phyloP scores from a whole-genome alignment of 53 echinoderm and acorn worm genomes.

The Apostichopus leukothele region DNA sequence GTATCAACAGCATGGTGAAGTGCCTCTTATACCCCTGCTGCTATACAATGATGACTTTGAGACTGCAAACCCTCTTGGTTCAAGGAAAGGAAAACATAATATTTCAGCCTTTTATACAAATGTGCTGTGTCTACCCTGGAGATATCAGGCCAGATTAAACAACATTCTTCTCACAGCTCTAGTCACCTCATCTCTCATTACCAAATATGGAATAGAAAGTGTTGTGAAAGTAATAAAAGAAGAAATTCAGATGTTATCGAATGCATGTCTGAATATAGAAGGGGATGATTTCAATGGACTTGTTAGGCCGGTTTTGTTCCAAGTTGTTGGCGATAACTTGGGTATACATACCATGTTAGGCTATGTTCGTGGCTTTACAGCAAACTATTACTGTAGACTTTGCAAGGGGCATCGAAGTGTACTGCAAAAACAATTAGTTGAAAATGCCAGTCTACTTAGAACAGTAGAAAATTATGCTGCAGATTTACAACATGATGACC shows the following conservation, averaged over 20 bases:
- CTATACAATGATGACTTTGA: constrained; percentile 53
- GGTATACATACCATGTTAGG: constrained; percentile 5
- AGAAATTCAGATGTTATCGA: neutral
- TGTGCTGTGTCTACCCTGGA: constrained; percentile 31
- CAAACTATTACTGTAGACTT: constrained; percentile 14
- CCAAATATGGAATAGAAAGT: constrained; percentile 22
- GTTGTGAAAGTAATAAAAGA: neutral
- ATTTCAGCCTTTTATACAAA: constrained; percentile 41
- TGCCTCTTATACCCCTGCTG: constrained; percentile 24
- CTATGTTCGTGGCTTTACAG: neutral
- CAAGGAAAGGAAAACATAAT: constrained; percentile 46
- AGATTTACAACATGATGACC: neutral
- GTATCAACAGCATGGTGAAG: constrained; percentile 8
- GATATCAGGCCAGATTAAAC: constrained; percentile 42
- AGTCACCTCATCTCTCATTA: neutral
- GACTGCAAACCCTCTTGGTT: constrained; percentile 48
- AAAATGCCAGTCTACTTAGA: neutral
- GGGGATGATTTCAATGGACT: neutral
- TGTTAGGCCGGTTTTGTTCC: neutral
- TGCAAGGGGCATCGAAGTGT: neutral
- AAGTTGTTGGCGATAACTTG: constrained; percentile 18
- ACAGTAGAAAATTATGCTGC: neutral
- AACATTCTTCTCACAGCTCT: constrained; percentile 3
- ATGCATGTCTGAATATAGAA: neutral
- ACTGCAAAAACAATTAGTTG: neutral